Base-by-base conservation (phyloP, 2,888 invertebrate genomes). In the Brachycybe producta region DNA sequence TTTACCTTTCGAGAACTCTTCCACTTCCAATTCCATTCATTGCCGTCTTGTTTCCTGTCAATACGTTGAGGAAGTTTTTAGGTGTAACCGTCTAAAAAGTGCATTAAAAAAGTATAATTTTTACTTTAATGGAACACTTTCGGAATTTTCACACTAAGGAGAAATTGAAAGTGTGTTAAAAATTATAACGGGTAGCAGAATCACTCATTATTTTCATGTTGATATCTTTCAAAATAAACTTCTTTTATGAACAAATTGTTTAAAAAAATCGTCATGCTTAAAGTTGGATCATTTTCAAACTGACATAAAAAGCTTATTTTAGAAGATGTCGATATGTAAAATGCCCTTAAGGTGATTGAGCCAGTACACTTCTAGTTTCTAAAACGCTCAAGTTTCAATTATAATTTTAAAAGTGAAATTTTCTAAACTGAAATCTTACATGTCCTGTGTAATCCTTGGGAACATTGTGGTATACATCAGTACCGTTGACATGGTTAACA, bases 401-500 rank as follows among this genome's bases (percentile, higher is more conserved):
- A n/a, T 32, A 32, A 15, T 17, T 39, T 39, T 11, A 17, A 11
- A 39, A 13, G 8, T 39, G 13, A 39, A 11, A 11, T 13, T 17
- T 13, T 13, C 8, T 39, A 28, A 27, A 28, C 24, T 23, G 21
- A 39, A 21, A n/a, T 56, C 62, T 61, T 64, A 73, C 73, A 42
- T 63, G 55, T 53, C 66, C 65, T 17, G 62, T 69, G 63, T 77
- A 77, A 60, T 77, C 76, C 53, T 73, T 74, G 2, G 64, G 63
- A 3, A 76, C 71, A 28, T 73, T 74, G 21, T 65, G 54, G 57
- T 77, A 77, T 17, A 77, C 74, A 62, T 77, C 67, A 2, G 65
- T 56, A 34, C 76, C 76, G 57, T 71, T 63, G 1, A 75, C 75
- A 21, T 67, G 64, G 62, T 77, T 77, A 57, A 75, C 72, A 27